Base-by-base conservation (phyloP, 2,113 vertebrate genomes). In the Pimephales promelas region DNA sequence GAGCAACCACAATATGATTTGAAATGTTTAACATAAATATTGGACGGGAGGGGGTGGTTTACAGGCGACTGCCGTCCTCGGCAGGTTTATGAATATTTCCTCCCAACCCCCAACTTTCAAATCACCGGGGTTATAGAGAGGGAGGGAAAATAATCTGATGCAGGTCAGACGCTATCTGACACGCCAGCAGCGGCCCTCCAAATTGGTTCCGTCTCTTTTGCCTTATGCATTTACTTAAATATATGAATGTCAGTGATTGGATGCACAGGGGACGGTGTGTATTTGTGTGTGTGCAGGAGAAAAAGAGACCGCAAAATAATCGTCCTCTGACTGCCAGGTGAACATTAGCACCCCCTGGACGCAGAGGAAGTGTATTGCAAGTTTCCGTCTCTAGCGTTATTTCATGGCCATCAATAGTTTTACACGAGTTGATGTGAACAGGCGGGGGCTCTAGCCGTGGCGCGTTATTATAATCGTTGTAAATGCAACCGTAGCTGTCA, bases 11-110 rank as follows among this genome's bases (percentile, higher is more conserved):
- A 93, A 90, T 95, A 88, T 91, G 92, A 91, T 95, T 92, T 94
- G 93, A 95, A 93, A 92, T 95, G 93, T 96, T 95, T 95, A 95
- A 94, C 95, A 94, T 95, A 94, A 96, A 94, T 94, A 92, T 94
- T 94, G 11, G 26, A 43, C n/a, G 74, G 73, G 54, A 70, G 2
- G 85, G 24, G 66, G 26, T 90, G 89, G 92, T 88, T 89, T 87
- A 90, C 70, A 8, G 70, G 36, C 57, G 92, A 90, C 90, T 90
- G 90, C 92, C 16, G 68, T 89, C 83, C 80, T 81, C 72, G 61
- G 86, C 88, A 89, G 82, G 82, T 84, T 89, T 94, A 94, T 95
- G 94, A 96, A 94, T 96, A 94, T 94, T 95, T 95, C 91, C 93
- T 92, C 79, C 90, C 90, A 91, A 73, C 62, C 34, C 80, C 59